Evolutionary conservation across 2,888 invertebrate genomes (phyloP).

Genomic region (Perizoma affinitatum): DNA sequence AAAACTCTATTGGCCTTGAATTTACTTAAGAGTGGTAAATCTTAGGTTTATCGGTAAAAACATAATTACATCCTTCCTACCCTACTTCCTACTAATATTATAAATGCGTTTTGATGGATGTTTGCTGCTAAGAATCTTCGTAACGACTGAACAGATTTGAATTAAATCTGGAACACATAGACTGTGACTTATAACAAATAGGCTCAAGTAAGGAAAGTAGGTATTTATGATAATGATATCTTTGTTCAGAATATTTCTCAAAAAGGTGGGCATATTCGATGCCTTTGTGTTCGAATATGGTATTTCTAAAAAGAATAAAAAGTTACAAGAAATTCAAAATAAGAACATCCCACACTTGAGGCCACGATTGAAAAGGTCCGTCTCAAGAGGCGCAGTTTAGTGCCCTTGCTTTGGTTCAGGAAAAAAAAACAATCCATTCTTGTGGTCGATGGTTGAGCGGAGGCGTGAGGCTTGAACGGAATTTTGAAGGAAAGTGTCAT

Average conservation of each 20-base stretch:
- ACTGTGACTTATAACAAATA: too few relatives aligned
- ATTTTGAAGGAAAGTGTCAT: conserved; percentile 21
- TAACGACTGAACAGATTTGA: too few relatives aligned
- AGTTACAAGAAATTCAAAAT: conserved; percentile 57
- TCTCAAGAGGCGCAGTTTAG: conserved; percentile 50
- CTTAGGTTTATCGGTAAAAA: too few relatives aligned
- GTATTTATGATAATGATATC: too few relatives aligned
- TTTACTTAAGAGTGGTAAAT: too few relatives aligned
- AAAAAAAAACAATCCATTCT: conserved; percentile 35
- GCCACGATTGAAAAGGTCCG: conserved; percentile 53
- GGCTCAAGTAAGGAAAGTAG: too few relatives aligned
- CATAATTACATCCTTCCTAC: too few relatives aligned
- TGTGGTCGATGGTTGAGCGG: conserved; percentile 31
- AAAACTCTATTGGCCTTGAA: too few relatives aligned
- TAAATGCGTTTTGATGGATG: too few relatives aligned
- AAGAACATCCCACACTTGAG: conserved; percentile 65
- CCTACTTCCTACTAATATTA: too few relatives aligned
- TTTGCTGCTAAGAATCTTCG: too few relatives aligned
- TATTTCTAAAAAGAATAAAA: conserved; percentile 43
- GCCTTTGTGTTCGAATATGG: conserved; percentile 26
- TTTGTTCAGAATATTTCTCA: background rate
- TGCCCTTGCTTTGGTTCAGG: conserved; percentile 40
- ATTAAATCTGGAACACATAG: too few relatives aligned
- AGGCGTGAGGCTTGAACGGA: conserved; percentile 30
- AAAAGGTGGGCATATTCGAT: conserved; percentile 6